phyloP scores from a whole-genome alignment of 2,888 invertebrate species.

The Blera fallax region DNA sequence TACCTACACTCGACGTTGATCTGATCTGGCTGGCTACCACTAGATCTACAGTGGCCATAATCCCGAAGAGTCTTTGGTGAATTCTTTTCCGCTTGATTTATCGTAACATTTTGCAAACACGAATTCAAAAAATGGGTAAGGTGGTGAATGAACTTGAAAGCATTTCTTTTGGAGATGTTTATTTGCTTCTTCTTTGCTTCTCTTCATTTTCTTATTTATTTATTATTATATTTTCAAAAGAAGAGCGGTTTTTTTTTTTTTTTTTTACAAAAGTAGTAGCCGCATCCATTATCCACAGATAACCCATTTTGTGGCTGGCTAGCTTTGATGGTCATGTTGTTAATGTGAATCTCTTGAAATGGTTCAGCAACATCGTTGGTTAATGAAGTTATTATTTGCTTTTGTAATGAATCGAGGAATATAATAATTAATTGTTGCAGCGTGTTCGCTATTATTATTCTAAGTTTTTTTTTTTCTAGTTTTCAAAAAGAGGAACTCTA shows the following conservation, averaged over 20 bases:
- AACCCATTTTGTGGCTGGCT: slow-evolving; percentile 65
- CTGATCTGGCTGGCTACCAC: background rate
- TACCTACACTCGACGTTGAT: slow-evolving; percentile 3
- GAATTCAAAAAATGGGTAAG: slow-evolving; percentile 59
- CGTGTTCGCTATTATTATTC: background rate
- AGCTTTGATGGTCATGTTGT: slow-evolving; percentile 53
- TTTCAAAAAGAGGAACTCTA: background rate
- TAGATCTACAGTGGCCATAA: background rate
- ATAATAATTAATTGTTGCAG: slow-evolving; percentile 40
- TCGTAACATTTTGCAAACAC: slow-evolving; percentile 12
- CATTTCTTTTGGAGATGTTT: slow-evolving; percentile 45
- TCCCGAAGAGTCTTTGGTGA: slow-evolving; percentile 14
- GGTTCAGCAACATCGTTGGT: slow-evolving; percentile 31
- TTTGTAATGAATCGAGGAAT: slow-evolving; percentile 37
- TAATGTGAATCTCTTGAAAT: slow-evolving; percentile 45
- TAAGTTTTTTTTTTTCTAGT: background rate
- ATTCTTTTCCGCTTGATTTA: slow-evolving; percentile 56
- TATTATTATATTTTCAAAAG: slow-evolving; percentile 17
- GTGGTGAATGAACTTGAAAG: slow-evolving; percentile 68
- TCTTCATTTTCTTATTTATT: background rate
- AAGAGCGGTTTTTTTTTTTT: slow-evolving; percentile 46
- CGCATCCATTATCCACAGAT: slow-evolving; percentile 46
- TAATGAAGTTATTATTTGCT: slow-evolving; percentile 52
- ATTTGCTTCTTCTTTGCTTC: background rate
- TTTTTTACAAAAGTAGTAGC: background rate